Evolutionary conservation across 2,888 invertebrate species (phyloP), one percentile per base, ranked within the genome.

Genomic region (Magallana nippona): DNA sequence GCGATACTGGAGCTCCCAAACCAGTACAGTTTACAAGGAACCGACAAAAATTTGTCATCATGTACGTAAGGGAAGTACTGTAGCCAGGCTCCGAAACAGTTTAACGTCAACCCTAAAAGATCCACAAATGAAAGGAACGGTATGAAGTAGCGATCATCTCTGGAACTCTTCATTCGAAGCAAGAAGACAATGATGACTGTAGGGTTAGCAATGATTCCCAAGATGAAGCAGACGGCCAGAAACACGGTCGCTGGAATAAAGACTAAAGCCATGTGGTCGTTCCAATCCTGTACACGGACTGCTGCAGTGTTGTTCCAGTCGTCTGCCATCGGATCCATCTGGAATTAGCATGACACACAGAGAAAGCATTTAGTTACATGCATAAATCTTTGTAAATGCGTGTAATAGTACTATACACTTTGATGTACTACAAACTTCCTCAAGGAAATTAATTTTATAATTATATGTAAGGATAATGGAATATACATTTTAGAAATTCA

Each of bases 1-100:
- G 71, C 71, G 13, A 71, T 71, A 22, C 71, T 27, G 11, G 71
- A 71, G 27, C 27, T 71, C 5, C 71, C 71, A 71, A 71, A 71
- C 71, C 71, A 71, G 13, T 71, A 71, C 27, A 71, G 32, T 71
- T 71, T 71, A 71, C 71, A 71, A 71, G 71, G 71, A 71, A 71
- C 32, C 15, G 22, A 71, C 27, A 71, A 32, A 27, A 15, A 13
- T 2, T 71, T 13, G 27, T 27, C 27, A 17, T 71, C 71, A 22
- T 27, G 71, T 15, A 71, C 71, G 32, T 71, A 71, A 2, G 71
- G 71, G 13, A 71, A 71, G 13, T 71, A 71, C 71, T 71, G 71
- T 32, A 71, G 13, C 71, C 71, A 71, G 15, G 71, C 71, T 71
- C 71, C 71, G 5, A 71, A 27, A 32, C 71, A 71, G 15, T 71